Percentiles rank a stretch among this genome's conserved stretches.
Conservation (phyloP, 2,888 invertebrate species). For the Mimachlamys varia region DNA sequence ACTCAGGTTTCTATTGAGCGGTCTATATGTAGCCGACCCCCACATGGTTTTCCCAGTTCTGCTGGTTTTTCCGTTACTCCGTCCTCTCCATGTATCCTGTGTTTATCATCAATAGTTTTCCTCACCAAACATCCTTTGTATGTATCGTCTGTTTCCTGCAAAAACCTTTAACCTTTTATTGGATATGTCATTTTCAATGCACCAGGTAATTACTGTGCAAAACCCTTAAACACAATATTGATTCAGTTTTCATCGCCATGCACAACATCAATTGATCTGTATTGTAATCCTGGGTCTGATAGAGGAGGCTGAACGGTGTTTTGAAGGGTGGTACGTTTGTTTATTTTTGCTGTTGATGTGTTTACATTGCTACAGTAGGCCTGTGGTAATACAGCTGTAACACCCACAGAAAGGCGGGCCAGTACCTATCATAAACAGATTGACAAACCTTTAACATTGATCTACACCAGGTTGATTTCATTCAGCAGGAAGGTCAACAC, state of each 20-base stretch:
- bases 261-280: constrained; percentile 23
- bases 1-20: neutral
- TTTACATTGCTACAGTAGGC: constrained; percentile 7
- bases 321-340: neutral
- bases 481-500: neutral
- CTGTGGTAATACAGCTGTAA: neutral
- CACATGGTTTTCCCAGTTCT: neutral
- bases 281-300: neutral
- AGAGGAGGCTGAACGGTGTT: neutral
- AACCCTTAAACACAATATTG: constrained; percentile 21
- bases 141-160: neutral
- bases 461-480: neutral
- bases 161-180: neutral
- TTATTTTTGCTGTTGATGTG: constrained; percentile 7
- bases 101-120: neutral
- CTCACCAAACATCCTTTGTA: neutral
- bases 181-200: neutral
- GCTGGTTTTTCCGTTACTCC: neutral
- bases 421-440: neutral
- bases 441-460: constrained; percentile 1
- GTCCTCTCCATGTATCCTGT: neutral
- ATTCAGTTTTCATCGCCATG: constrained; percentile 19
- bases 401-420: neutral
- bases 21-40: neutral
- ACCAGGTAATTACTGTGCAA: constrained; percentile 11